phyloP scores from a whole-genome alignment of 2,797 vertebrate genomes.

The Leptoclinus maculatus region DNA sequence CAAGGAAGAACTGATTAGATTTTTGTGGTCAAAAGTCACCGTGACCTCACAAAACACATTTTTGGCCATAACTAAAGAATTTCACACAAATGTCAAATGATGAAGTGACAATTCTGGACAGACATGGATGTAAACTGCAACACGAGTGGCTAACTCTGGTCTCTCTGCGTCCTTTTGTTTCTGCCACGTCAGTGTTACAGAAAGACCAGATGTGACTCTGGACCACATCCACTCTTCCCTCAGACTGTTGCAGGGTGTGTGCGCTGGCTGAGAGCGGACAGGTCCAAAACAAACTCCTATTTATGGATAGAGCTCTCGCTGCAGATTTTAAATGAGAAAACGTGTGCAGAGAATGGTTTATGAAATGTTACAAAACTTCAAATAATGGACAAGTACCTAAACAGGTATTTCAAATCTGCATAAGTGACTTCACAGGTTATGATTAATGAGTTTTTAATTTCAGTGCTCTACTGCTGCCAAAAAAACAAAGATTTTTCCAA shows the following conservation, averaged over 20 bases:
- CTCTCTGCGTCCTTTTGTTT: conserved; percentile 33
- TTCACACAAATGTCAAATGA: neutral
- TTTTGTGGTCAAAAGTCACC: neutral
- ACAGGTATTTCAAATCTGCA: neutral
- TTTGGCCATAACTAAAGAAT: neutral
- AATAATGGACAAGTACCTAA: neutral
- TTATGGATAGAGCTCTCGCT: neutral
- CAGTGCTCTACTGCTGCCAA: neutral
- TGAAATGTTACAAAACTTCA: neutral
- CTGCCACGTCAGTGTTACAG: conserved; percentile 82
- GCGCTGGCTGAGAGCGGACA: conserved; percentile 20
- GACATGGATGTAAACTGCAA: neutral
- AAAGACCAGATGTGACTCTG: conserved; percentile 82
- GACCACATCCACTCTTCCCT: conserved; percentile 72
- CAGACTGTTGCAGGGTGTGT: conserved; percentile 28
- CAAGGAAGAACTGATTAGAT: too few species aligned
- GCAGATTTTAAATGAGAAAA: neutral
- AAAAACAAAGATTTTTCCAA: conserved; percentile 26
- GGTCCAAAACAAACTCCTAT: conserved; percentile 58
- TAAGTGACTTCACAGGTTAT: neutral
- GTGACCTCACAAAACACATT: neutral
- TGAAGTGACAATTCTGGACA: neutral
- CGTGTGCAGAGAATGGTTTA: neutral
- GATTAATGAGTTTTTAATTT: conserved; percentile 1
- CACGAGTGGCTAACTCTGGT: neutral